A percentile compares a stretch with the other conserved stretches of the same genome.
Evolutionary conservation across 2,113 vertebrate species (phyloP).

Genomic region (Syrmaticus mikado): DNA sequence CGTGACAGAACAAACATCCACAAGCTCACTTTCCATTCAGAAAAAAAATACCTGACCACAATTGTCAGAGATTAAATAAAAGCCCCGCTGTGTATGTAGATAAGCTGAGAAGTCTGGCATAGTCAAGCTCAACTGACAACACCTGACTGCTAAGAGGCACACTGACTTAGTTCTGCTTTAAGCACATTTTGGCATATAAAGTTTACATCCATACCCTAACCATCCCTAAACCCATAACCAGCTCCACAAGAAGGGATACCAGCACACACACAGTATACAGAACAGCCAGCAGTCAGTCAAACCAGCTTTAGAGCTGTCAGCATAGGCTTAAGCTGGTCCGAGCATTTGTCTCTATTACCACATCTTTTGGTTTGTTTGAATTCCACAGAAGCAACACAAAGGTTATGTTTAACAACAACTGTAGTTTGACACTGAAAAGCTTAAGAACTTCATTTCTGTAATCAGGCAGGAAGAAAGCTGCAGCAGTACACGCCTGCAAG

Average conservation of each 20-base stretch:
- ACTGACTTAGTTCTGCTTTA: neutral
- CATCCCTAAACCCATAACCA: neutral
- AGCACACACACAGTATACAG: neutral
- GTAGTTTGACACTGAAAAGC: neutral
- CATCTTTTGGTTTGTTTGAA: conserved; percentile 7
- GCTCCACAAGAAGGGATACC: neutral
- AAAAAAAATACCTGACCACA: neutral
- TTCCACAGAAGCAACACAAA: conserved; percentile 47
- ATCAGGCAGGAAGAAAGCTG: neutral
- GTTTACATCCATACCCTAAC: neutral
- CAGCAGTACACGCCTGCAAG: neutral
- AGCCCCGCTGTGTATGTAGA: neutral
- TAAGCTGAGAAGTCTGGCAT: neutral
- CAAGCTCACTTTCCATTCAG: neutral
- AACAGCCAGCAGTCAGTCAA: neutral
- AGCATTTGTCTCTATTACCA: conserved; percentile 9
- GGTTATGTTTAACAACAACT: conserved; percentile 48
- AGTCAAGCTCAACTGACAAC: neutral
- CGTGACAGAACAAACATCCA: neutral
- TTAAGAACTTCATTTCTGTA: neutral
- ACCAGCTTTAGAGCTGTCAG: neutral
- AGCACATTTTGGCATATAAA: neutral
- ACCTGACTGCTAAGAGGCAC: neutral
- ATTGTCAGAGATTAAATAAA: neutral
- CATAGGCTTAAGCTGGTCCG: neutral